A percentile compares a stretch with the other conserved stretches of the same genome.
These are phyloP conservation scores for Euglossa dilemma DNA, from an alignment of 1,140 invertebrate genomes.

Conservation along the genomic window DNA sequence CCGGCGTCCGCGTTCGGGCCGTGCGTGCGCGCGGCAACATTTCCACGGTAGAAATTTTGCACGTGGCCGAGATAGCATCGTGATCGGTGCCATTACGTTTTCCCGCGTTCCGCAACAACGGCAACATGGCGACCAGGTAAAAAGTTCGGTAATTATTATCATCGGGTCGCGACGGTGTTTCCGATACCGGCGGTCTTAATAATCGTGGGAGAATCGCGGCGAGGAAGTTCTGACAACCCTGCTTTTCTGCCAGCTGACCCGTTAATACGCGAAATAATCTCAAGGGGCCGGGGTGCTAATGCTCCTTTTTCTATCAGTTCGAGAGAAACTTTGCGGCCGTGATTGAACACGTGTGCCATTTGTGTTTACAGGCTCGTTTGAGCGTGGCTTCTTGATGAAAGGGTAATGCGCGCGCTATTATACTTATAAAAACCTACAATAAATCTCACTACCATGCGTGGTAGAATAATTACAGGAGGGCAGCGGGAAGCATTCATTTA, in stretches of 20 bases:
- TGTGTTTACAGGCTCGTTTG: slow-evolving; percentile 34
- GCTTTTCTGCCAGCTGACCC: not conserved
- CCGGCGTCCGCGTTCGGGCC: not conserved
- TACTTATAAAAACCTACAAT: slow-evolving; percentile 38
- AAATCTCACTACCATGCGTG: slow-evolving; percentile 32
- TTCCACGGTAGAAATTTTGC: slow-evolving; percentile 52
- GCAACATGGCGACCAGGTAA: too few species aligned
- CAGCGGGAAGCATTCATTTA: slow-evolving; percentile 20
- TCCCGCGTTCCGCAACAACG: not conserved
- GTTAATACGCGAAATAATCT: not conserved
- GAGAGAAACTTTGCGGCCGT: slow-evolving; percentile 19
- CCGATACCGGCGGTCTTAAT: not conserved
- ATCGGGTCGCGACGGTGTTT: not conserved
- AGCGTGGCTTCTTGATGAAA: slow-evolving; percentile 37
- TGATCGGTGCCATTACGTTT: slow-evolving; percentile 21
- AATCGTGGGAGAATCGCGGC: not conserved
- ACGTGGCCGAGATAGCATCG: slow-evolving; percentile 23
- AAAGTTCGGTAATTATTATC: slow-evolving; percentile 6
- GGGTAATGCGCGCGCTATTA: slow-evolving; percentile 35
- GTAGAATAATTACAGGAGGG: slow-evolving; percentile 35
- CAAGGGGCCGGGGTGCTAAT: not conserved
- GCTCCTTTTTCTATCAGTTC: slow-evolving; percentile 13
- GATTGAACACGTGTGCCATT: slow-evolving; percentile 44
- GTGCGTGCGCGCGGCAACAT: slow-evolving; percentile 40
- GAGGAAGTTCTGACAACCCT: not conserved